Conservation (phyloP, 2,797 vertebrate species). For the Cryptoprocta ferox region DNA sequence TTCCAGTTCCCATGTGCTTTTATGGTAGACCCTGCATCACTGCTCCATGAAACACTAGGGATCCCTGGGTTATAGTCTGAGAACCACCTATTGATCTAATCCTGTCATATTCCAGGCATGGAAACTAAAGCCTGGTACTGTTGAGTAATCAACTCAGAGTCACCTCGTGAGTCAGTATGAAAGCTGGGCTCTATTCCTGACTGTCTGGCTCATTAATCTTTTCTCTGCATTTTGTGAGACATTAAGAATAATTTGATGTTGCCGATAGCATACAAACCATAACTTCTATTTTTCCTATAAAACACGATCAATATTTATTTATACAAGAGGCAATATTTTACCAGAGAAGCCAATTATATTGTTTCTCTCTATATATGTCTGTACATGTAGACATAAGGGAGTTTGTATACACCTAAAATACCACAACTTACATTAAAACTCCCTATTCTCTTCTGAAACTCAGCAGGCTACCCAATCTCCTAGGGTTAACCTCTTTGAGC, state of each 20-base stretch:
- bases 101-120: not conserved
- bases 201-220: constrained; percentile 64
- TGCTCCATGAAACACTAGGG: not conserved
- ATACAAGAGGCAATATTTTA: not conserved
- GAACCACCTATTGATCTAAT: not conserved
- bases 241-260: constrained; percentile 58
- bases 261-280: not conserved
- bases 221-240: constrained; percentile 62
- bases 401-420: not conserved
- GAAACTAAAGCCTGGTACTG: not conserved
- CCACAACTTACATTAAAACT: not conserved
- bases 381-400: not conserved
- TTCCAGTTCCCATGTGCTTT: not conserved
- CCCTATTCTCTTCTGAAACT: not conserved
- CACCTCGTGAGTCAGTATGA: constrained; percentile 53
- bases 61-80: not conserved
- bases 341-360: not conserved
- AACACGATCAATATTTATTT: constrained; percentile 19
- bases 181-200: constrained; percentile 60
- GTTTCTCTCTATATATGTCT: not conserved
- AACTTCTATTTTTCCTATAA: not conserved
- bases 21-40: not conserved
- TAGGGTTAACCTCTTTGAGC: not conserved
- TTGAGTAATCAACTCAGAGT: constrained; percentile 46
- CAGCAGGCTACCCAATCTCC: not conserved